Conservation (phyloP, 2,113 vertebrate genomes). For the Pleuronectes platessa region DNA sequence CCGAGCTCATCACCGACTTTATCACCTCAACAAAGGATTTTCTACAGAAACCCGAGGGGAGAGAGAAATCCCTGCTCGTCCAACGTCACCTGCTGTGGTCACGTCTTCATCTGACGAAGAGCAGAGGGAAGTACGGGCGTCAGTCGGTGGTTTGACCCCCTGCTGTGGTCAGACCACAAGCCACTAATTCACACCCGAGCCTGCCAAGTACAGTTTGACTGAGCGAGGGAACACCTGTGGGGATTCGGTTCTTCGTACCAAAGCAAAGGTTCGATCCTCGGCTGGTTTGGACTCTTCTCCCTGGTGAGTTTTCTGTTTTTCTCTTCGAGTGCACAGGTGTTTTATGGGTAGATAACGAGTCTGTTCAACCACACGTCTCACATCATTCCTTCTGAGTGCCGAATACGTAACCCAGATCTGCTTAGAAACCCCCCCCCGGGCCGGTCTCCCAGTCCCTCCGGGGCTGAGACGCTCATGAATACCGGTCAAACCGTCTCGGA, state of each 20-base stretch:
- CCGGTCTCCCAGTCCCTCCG: slow-evolving; percentile 43
- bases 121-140: slow-evolving; percentile 1
- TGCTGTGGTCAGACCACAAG: slow-evolving; percentile 5
- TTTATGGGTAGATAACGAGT: too few relatives aligned
- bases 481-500: slow-evolving; percentile 28
- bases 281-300: background rate
- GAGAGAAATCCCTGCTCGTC: slow-evolving; percentile 16
- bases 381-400: too few relatives aligned
- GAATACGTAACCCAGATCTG: too few relatives aligned
- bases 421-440: slow-evolving; percentile 15
- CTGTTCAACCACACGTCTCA: too few relatives aligned
- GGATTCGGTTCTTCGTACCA: slow-evolving; percentile 15
- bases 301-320: slow-evolving; percentile 48
- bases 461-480: slow-evolving; percentile 49
- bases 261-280: slow-evolving; percentile 3
- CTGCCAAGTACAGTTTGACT: slow-evolving; percentile 8
- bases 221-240: slow-evolving; percentile 2
- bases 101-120: background rate
- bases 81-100: too few relatives aligned
- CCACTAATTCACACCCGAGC: background rate
- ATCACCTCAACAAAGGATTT: background rate
- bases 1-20: slow-evolving; percentile 22
- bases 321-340: background rate
- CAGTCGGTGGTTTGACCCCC: slow-evolving; percentile 38
- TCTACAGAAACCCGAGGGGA: background rate